Evolutionary conservation across 1,140 invertebrate species (phyloP).

Genomic region (Rhagoletis zephyria): DNA sequence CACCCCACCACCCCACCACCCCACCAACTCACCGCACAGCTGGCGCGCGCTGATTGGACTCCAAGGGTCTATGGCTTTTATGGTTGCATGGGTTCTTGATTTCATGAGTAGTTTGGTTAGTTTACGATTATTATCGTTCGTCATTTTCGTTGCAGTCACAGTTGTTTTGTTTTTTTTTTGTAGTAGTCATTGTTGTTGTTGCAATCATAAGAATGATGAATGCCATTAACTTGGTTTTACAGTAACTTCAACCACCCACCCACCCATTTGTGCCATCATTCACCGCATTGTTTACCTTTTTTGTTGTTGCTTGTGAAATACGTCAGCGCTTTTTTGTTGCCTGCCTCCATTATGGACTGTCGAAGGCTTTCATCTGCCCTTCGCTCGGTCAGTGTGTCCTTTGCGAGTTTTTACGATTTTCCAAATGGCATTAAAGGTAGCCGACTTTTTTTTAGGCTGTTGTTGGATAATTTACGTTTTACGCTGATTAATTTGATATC

Average conservation of each 20-base stretch:
- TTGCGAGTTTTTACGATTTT: constrained; percentile 56
- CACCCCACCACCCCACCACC: neutral
- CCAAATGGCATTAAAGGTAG: constrained; percentile 32
- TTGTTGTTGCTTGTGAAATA: constrained; percentile 13
- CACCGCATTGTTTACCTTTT: constrained; percentile 18
- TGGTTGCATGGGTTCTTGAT: constrained; percentile 6
- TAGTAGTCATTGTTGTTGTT: neutral
- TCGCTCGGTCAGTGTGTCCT: constrained; percentile 7
- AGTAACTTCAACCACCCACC: neutral
- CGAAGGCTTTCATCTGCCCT: neutral
- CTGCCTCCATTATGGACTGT: neutral
- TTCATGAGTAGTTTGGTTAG: constrained; percentile 45
- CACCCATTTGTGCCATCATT: neutral
- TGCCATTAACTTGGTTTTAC: neutral
- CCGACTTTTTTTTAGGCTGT: neutral
- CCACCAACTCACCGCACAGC: neutral
- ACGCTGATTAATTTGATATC: constrained; percentile 56
- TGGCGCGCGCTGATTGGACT: constrained; percentile 6
- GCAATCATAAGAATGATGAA: constrained; percentile 2
- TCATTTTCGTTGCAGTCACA: neutral
- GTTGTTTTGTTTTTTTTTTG: too few species aligned
- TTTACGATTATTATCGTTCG: constrained; percentile 40
- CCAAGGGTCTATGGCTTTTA: constrained; percentile 44
- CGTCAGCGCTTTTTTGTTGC: neutral
- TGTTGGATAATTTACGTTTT: constrained; percentile 43